These are phyloP conservation scores for Hydrolagus colliei DNA, from an alignment of 2,797 vertebrate species.

Conservation along the genomic window DNA sequence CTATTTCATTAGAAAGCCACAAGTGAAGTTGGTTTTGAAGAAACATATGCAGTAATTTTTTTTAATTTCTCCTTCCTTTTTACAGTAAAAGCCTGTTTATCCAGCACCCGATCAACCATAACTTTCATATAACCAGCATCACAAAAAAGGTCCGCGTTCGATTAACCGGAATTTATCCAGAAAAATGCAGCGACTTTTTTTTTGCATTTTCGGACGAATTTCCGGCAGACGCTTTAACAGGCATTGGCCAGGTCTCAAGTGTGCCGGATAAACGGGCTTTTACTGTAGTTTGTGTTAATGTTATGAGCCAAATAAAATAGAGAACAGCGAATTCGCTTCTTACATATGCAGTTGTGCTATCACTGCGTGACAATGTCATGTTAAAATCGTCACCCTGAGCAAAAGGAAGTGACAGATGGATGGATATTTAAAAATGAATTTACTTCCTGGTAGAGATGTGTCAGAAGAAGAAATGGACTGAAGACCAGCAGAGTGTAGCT, in stretches of 20 bases:
- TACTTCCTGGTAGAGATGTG: background rate
- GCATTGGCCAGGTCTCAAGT: too few relatives aligned
- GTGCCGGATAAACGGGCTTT: too few relatives aligned
- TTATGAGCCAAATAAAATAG: background rate
- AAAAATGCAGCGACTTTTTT: too few relatives aligned
- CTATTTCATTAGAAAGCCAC: background rate
- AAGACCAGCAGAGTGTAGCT: background rate
- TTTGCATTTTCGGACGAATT: too few relatives aligned
- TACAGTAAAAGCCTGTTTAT: too few relatives aligned
- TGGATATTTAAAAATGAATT: background rate
- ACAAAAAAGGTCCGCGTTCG: too few relatives aligned
- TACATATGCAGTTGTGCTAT: background rate
- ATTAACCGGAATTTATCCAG: too few relatives aligned
- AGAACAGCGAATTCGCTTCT: background rate
- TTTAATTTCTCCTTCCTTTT: background rate
- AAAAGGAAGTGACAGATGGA: background rate
- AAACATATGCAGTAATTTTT: background rate
- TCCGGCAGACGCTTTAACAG: too few relatives aligned
- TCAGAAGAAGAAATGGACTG: background rate
- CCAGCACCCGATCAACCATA: too few relatives aligned
- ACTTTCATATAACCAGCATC: too few relatives aligned
- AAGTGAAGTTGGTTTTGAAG: background rate
- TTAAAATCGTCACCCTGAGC: background rate
- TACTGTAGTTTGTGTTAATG: background rate
- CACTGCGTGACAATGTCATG: background rate